Percentiles rank a stretch among this genome's conserved stretches.
Evolutionary conservation across 2,888 invertebrate species (phyloP).

Genomic region (Drosophila nr. medialis): DNA sequence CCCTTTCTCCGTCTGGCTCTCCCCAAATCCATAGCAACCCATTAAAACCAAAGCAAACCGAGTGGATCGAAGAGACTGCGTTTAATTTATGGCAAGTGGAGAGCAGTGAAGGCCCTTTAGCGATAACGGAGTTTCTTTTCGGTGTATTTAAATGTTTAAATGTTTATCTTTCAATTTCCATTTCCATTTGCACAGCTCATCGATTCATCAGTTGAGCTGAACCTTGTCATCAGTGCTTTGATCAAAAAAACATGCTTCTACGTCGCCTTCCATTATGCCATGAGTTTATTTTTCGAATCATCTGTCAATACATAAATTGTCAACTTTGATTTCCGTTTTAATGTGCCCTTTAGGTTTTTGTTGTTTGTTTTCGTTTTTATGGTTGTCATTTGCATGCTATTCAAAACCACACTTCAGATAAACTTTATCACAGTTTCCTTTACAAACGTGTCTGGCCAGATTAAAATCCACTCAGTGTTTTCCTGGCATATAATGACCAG

Average conservation of each 20-base stretch:
- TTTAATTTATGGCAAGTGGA: constrained; percentile 69
- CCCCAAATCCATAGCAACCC: constrained; percentile 3
- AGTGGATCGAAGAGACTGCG: constrained; percentile 30
- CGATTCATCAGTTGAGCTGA: constrained; percentile 6
- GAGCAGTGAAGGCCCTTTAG: constrained; percentile 56
- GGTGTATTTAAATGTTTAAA: constrained; percentile 30
- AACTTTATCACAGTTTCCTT: constrained; percentile 17
- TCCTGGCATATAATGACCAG: constrained; percentile 27
- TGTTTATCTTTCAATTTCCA: constrained; percentile 60
- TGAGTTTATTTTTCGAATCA: constrained; percentile 16
- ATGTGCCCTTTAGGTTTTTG: neutral
- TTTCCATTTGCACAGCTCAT: constrained; percentile 38
- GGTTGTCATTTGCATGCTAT: constrained; percentile 23
- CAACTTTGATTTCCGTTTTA: constrained; percentile 18
- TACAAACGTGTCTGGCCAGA: constrained; percentile 35
- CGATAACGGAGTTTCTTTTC: constrained; percentile 49
- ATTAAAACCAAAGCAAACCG: constrained; percentile 9
- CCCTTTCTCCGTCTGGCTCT: constrained; percentile 51
- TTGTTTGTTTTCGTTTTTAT: constrained; percentile 7
- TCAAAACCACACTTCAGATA: constrained; percentile 11
- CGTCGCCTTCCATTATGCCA: constrained; percentile 12
- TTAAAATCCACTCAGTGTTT: constrained; percentile 23
- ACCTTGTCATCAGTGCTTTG: constrained; percentile 1
- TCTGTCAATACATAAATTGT: constrained; percentile 16
- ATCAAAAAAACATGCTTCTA: constrained; percentile 10